Base-by-base conservation (phyloP, 2,797 vertebrate genomes). In the Jordanella pulchra region DNA sequence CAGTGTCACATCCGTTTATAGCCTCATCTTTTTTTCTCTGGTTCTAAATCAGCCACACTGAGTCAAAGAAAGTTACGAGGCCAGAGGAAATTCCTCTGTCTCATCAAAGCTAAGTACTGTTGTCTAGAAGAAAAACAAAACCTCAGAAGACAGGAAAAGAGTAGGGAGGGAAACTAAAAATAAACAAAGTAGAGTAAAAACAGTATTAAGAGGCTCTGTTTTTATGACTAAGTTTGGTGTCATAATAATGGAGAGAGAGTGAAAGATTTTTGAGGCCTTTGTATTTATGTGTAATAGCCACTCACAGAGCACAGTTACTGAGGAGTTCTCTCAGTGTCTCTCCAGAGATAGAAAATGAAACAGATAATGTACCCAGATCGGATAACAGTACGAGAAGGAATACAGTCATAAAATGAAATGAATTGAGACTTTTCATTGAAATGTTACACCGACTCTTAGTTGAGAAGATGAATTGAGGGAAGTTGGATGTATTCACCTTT, bases 341-440 rank as follows among this genome's bases (percentile, higher is more conserved):
- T 89, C 73, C 65, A 80, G 90, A 91, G 90, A 73, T 61, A 66
- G 48, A 77, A 89, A 90, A 92, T 93, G 81, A 92, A 93, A 90
- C 90, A 78, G 84, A 84, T 84, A 58, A 76, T 65, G 74, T 42
- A 75, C 75, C 32, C 67, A 78, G 84, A 90, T 92, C 87, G 86
- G 83, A 92, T 92, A 87, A 86, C 87, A 69, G 81, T 71, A 73
- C 71, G 28, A 67, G 70, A 86, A 86, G 82, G 73, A 84, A 82
- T 84, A 75, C 66, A 54, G 56, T 78, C 65, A 67, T 81, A 76
- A 85, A 87, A 83, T 58, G 77, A 78, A 89, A 89, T 88, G 25
- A 90, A 89, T 83, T 25, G 39, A 86, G 79, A 79, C 84, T 73
- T 84, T 91, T 91, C 80, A 91, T 87, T 86, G 69, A 86, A 75